phyloP scores from a whole-genome alignment of 2,797 vertebrate species.

The Mergus octosetaceus region DNA sequence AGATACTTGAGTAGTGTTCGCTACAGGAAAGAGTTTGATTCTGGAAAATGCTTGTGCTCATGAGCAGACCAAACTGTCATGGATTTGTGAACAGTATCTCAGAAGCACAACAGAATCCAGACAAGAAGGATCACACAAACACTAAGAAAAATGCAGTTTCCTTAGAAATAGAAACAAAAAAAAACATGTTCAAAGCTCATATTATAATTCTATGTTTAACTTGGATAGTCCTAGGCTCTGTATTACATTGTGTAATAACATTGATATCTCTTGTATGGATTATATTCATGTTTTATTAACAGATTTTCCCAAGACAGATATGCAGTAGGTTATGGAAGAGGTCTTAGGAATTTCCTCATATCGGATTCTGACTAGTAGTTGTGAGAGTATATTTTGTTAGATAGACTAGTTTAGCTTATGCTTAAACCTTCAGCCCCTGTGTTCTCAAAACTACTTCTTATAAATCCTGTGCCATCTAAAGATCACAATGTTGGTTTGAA shows the following conservation, averaged over 20 bases:
- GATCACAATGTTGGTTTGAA: neutral
- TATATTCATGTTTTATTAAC: conserved; percentile 7
- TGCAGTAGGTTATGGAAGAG: neutral
- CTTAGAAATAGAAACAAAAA: neutral
- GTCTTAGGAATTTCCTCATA: neutral
- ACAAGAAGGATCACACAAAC: neutral
- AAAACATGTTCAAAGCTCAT: neutral
- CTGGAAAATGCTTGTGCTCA: neutral
- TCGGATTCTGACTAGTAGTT: neutral
- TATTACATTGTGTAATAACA: neutral
- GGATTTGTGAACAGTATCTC: neutral
- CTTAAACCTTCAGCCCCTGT: neutral
- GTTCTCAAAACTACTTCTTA: neutral
- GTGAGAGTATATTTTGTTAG: neutral
- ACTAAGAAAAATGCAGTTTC: conserved; percentile 14
- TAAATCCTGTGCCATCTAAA: neutral
- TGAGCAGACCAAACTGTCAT: neutral
- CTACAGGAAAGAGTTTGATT: neutral
- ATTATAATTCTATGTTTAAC: neutral
- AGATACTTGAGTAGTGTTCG: neutral
- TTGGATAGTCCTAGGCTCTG: neutral
- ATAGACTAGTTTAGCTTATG: neutral
- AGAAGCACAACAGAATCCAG: neutral
- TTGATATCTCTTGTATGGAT: neutral
- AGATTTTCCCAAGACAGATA: neutral